Evolutionary conservation across 2,113 vertebrate species (phyloP).

Genomic region (Nothobranchius kuhntae): DNA sequence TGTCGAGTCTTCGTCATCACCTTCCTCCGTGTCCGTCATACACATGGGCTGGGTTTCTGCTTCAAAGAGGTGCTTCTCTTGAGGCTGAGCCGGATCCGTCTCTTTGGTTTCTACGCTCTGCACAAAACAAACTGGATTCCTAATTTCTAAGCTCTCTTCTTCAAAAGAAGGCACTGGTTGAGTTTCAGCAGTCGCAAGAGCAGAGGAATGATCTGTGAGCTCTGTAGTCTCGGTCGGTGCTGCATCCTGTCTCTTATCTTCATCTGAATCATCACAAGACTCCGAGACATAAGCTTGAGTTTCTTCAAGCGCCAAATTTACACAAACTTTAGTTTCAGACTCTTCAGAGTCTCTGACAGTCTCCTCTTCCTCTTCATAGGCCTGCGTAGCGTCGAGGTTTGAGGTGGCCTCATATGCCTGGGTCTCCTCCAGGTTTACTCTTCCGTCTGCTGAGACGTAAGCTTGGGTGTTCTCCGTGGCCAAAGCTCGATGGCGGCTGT

Average conservation of each 20-base stretch:
- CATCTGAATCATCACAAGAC: constrained; percentile 12
- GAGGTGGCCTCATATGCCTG: constrained; percentile 33
- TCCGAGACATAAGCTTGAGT: constrained; percentile 69
- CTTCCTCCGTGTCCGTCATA: constrained; percentile 1
- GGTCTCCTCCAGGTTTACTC: constrained; percentile 48
- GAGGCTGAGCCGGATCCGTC: constrained; percentile 5
- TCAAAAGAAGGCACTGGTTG: constrained; percentile 25
- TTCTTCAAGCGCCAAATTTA: constrained; percentile 55
- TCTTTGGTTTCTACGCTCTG: constrained; percentile 9
- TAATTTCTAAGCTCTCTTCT: constrained; percentile 17
- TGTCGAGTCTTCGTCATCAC: constrained; percentile 19
- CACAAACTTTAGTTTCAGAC: constrained; percentile 13
- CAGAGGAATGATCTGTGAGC: constrained; percentile 3
- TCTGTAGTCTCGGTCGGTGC: constrained; percentile 42
- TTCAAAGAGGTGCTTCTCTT: constrained; percentile 7
- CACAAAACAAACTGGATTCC: constrained; percentile 6
- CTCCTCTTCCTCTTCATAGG: constrained; percentile 32
- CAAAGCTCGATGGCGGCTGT: constrained; percentile 51
- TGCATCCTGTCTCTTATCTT: constrained; percentile 11
- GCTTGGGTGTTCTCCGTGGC: constrained; percentile 55
- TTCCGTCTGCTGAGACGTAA: constrained; percentile 17
- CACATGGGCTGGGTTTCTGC: constrained; percentile 51
- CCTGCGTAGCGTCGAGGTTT: constrained; percentile 53
- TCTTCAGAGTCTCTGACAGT: constrained; percentile 2
- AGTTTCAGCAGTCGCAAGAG: constrained; percentile 57